phyloP scores from a whole-genome alignment of 1,140 invertebrate species.

The Calephelis nemesis region DNA sequence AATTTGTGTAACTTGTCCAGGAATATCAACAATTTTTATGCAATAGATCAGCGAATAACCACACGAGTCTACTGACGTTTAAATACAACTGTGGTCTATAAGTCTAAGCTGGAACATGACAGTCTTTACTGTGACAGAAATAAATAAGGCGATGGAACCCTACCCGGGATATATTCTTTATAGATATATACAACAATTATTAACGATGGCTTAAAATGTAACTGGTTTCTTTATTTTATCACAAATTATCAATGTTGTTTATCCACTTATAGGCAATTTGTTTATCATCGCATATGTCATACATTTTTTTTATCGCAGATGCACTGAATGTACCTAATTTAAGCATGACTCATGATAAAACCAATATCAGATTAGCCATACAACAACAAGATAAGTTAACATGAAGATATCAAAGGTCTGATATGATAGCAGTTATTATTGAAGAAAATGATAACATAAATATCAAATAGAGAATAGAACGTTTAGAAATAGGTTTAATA shows the following conservation, averaged over 20 bases:
- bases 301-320: neutral
- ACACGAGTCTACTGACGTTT: no score
- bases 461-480: no score
- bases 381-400: conserved; percentile 1
- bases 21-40: no score
- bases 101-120: no score
- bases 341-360: conserved; percentile 7
- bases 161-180: no score
- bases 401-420: neutral
- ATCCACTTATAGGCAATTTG: neutral
- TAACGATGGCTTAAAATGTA: neutral
- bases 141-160: no score
- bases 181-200: no score
- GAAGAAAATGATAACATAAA: neutral
- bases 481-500: no score
- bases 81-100: no score
- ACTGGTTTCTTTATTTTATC: neutral
- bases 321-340: conserved; percentile 11
- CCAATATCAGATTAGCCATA: neutral
- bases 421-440: neutral
- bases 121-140: no score
- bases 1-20: no score
- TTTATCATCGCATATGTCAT: neutral
- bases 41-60: no score
- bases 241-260: neutral